Base-by-base conservation (phyloP, 2,888 invertebrate genomes). In the Apotomis betuletana region DNA sequence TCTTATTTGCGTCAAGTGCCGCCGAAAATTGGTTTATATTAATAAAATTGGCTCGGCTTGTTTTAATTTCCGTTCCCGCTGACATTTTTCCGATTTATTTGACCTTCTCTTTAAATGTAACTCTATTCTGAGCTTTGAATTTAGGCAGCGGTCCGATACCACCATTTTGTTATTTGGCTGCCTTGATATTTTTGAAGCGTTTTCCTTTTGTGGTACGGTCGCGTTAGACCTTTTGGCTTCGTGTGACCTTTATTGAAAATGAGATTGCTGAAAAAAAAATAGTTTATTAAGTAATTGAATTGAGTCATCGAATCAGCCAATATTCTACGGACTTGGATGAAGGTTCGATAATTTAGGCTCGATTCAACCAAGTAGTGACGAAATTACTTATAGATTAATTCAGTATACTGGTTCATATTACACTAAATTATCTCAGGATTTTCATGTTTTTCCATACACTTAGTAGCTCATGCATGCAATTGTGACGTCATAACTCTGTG, bases 31-130 rank as follows among this genome's bases (percentile, higher is more conserved):
- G 36, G 36, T 49, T 57, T 57, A 13, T 67, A 71, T 67, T 61
- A 67, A 71, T 58, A 63, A 62, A 58, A 63, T 44, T 54, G 58
- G 46, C 49, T 49, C 15, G 64, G 12, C 51, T 8, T 36, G n/a
- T 63, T 72, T 68, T 51, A 72, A 72, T 68, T 72, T 72, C 68
- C 72, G 67, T 36, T 58, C n/a, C 4, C 62, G 36, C n/a, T 57
- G 72, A 58, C 72, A 62, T 54, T 68, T 68, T 54, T 54, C 72
- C 68, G 72, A 63, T 63, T 54, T 0, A 44, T 44, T 13, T 52
- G 72, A 41, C 63, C 54, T 64, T 70, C 55, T 62, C 57, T 5
- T 38, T n/a, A 55, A 65, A 60, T 51, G 67, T 36, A 8, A 36
- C 13, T 59, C 59, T 67, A 71, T 71, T 71, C 61, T 12, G 57